These are phyloP conservation scores for Tipula confusa DNA, from an alignment of 2,888 invertebrate genomes.

Conservation along the genomic window DNA sequence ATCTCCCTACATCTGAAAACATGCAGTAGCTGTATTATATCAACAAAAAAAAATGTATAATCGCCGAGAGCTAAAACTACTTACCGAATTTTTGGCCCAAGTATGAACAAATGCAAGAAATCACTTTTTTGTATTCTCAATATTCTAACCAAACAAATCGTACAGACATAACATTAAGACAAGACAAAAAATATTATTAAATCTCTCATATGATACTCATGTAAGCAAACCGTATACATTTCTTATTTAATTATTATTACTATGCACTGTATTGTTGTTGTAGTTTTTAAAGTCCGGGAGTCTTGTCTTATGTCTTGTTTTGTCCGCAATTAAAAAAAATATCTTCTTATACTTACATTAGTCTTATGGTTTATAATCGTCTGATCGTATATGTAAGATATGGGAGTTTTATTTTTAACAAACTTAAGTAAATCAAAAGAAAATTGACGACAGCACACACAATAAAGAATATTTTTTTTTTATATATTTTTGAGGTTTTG, in stretches of 20 bases:
- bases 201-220: background rate
- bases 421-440: background rate
- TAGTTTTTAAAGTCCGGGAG: slow-evolving; percentile 5
- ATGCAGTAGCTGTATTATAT: background rate
- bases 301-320: slow-evolving; percentile 25
- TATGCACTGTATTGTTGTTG: background rate
- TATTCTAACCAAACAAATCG: background rate
- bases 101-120: background rate
- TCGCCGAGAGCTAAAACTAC: no score
- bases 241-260: background rate
- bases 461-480: background rate
- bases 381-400: background rate
- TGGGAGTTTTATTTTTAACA: slow-evolving; percentile 15
- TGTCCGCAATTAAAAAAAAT: background rate
- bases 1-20: background rate
- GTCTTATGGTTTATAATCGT: background rate
- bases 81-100: background rate
- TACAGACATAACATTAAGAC: background rate
- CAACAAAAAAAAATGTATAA: background rate
- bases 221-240: background rate
- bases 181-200: background rate
- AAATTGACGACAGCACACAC: background rate
- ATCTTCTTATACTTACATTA: no score
- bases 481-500: no score
- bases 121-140: background rate